phyloP scores from a whole-genome alignment of 2,888 invertebrate genomes.

The Macrophya annulata region DNA sequence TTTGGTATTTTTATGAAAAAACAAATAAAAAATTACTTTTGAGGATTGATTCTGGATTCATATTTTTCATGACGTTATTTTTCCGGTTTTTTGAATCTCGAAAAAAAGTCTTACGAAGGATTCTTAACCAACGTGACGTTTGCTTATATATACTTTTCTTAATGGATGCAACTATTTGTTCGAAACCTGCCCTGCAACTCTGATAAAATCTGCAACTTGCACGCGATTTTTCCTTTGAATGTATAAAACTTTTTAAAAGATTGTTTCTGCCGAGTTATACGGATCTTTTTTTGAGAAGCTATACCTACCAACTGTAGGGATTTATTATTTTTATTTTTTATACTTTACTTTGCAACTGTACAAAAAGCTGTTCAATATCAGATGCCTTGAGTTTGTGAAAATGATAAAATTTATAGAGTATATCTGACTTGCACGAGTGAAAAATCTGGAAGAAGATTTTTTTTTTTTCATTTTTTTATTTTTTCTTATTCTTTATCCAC shows the following conservation, averaged over 20 bases:
- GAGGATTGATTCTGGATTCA: background rate
- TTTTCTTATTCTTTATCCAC: background rate
- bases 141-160: slow-evolving; percentile 33
- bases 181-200: slow-evolving; percentile 29
- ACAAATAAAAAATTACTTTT: too few relatives aligned
- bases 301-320: background rate
- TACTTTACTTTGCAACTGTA: background rate
- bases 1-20: too few relatives aligned
- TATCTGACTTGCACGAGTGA: background rate
- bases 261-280: background rate
- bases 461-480: background rate
- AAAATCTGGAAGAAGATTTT: background rate
- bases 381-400: background rate
- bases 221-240: slow-evolving; percentile 8
- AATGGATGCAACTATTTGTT: slow-evolving; percentile 48
- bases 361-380: background rate
- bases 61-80: background rate
- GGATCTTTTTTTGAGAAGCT: background rate
- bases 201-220: background rate
- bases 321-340: background rate
- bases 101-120: background rate
- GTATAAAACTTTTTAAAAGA: slow-evolving; percentile 41
- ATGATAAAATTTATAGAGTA: background rate
- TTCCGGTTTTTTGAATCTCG: background rate
- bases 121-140: background rate